phyloP scores from a whole-genome alignment of 2,797 vertebrate species.

The Mycteria americana region DNA sequence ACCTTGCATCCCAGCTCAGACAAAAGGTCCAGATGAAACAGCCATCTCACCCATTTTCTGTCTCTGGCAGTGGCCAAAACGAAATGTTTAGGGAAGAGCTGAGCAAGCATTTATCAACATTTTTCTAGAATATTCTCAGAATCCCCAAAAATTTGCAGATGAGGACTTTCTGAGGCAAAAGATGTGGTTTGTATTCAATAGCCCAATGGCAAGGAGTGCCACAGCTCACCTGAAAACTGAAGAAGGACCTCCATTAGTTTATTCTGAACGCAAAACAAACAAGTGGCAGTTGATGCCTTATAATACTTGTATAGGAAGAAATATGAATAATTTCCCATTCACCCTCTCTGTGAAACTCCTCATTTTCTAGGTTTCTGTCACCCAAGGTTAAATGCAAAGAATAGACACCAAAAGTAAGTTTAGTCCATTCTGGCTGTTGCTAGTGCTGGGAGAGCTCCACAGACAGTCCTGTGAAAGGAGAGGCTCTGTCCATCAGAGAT shows the following conservation, averaged over 20 bases:
- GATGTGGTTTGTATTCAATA: background rate
- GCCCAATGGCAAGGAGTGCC: background rate
- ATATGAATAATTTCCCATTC: background rate
- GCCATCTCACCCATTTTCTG: background rate
- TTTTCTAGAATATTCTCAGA: background rate
- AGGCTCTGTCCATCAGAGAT: background rate
- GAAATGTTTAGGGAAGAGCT: background rate
- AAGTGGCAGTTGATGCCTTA: background rate
- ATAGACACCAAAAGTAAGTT: background rate
- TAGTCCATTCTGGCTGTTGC: background rate
- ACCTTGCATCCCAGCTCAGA: background rate
- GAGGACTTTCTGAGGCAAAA: background rate
- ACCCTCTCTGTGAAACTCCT: background rate
- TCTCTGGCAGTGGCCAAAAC: background rate
- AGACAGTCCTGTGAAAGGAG: background rate
- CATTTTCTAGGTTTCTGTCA: background rate
- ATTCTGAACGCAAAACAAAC: background rate
- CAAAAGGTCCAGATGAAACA: background rate
- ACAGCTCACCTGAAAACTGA: background rate
- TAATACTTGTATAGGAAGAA: background rate
- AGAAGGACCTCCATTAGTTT: background rate
- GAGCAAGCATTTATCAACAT: background rate
- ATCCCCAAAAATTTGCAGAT: background rate
- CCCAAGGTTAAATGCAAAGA: background rate
- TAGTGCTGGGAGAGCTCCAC: background rate